Conservation (phyloP, 1,140 invertebrate species). For the Drosophila persimilis region DNA sequence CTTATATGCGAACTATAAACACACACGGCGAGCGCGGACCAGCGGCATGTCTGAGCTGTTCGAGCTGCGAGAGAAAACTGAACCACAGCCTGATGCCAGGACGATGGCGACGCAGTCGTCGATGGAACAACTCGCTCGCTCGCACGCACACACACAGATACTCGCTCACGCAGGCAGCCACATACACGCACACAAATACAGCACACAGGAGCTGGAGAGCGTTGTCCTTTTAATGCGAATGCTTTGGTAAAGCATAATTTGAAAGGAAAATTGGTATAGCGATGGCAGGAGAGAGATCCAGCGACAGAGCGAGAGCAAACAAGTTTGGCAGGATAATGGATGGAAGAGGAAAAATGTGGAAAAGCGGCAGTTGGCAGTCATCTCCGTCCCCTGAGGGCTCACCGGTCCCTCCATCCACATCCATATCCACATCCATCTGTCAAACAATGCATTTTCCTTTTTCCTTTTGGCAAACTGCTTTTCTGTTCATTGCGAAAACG, state of each 20-base stretch:
- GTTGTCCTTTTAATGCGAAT: conserved; percentile 81
- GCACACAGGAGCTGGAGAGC: conserved; percentile 44
- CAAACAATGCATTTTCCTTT: conserved; percentile 58
- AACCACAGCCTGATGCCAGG: conserved; percentile 57
- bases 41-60: conserved; percentile 75
- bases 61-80: conserved; percentile 73
- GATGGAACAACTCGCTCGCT: conserved; percentile 16
- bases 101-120: conserved; percentile 46
- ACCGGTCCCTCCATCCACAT: conserved; percentile 8
- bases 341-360: conserved; percentile 59
- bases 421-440: background rate
- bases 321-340: conserved; percentile 75
- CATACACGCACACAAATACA: conserved; percentile 32
- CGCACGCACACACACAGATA: conserved; percentile 15
- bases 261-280: conserved; percentile 59
- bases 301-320: conserved; percentile 39
- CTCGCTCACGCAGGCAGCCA: conserved; percentile 10
- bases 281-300: conserved; percentile 23
- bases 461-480: conserved; percentile 16
- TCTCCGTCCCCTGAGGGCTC: conserved; percentile 3
- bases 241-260: conserved; percentile 71
- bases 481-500: conserved; percentile 53
- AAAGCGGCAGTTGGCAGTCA: conserved; percentile 62
- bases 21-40: conserved; percentile 68
- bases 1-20: conserved; percentile 42